These are phyloP conservation scores for Dendrolimus houi DNA, from an alignment of 2,888 invertebrate species.

Conservation along the genomic window DNA sequence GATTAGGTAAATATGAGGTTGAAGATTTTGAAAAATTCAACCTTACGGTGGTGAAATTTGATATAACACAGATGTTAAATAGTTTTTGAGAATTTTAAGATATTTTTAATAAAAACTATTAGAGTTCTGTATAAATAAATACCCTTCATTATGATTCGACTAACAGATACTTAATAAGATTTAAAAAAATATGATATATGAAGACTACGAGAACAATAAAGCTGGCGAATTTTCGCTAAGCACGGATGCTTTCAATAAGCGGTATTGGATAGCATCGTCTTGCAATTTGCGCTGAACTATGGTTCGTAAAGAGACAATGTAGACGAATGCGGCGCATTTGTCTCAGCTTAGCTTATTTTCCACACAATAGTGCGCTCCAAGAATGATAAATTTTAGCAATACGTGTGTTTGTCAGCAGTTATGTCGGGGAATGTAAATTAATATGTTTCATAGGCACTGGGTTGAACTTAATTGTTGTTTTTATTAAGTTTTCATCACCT, in stretches of 20 bases:
- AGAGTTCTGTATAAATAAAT: too few relatives aligned
- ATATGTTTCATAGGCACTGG: neutral
- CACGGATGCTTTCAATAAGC: constrained; percentile 1
- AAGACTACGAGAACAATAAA: neutral
- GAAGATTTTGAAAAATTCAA: too few relatives aligned
- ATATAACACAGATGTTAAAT: too few relatives aligned
- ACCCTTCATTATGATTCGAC: too few relatives aligned
- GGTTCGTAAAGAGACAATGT: constrained; percentile 5
- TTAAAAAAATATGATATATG: too few relatives aligned
- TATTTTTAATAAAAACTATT: too few relatives aligned
- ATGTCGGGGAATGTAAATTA: neutral
- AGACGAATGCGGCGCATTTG: constrained; percentile 5
- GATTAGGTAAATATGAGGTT: too few relatives aligned
- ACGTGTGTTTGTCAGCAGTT: neutral
- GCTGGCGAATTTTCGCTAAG: neutral
- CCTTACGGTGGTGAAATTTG: too few relatives aligned
- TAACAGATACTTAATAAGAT: too few relatives aligned
- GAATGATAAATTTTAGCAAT: constrained; percentile 4
- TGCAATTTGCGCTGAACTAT: constrained; percentile 7
- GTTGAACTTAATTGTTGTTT: neutral
- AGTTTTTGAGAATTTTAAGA: too few relatives aligned
- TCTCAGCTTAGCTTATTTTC: constrained; percentile 6
- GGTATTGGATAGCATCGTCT: constrained; percentile 4
- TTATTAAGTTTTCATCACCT: neutral
- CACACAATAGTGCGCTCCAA: constrained; percentile 3